phyloP scores from a whole-genome alignment of 35 echinoderm and acorn worm species.

The Apostichopus californicus region DNA sequence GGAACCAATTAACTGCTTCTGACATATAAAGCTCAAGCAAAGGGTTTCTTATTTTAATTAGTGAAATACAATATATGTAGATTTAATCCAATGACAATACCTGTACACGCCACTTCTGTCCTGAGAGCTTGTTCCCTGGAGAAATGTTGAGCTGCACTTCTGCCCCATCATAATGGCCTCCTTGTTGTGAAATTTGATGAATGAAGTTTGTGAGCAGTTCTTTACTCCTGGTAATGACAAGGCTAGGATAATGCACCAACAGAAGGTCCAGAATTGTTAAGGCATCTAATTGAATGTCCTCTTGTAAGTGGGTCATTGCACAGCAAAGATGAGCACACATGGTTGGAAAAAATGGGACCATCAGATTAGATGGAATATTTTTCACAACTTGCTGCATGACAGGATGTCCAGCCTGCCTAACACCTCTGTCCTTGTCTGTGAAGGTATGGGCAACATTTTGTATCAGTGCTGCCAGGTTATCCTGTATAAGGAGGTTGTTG shows the following conservation, averaged over 20 bases:
- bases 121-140: constrained; percentile 76
- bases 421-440: constrained; percentile 73
- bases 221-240: constrained; percentile 64
- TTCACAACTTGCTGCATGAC: constrained; percentile 52
- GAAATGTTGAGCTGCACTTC: constrained; percentile 58
- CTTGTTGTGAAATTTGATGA: constrained; percentile 83
- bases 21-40: too few species aligned
- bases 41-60: too few species aligned
- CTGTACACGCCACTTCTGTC: constrained; percentile 93
- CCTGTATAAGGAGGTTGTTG: constrained; percentile 59
- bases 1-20: too few species aligned
- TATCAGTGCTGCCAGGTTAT: constrained; percentile 73
- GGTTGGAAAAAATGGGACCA: constrained; percentile 85
- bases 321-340: constrained; percentile 82
- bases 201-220: constrained; percentile 90
- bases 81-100: constrained; percentile 24
- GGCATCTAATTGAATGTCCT: constrained; percentile 87
- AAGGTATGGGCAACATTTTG: constrained; percentile 67
- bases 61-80: too few species aligned
- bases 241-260: constrained; percentile 66
- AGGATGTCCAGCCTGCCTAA: constrained; percentile 64
- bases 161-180: constrained; percentile 30
- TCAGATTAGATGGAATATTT: constrained; percentile 35
- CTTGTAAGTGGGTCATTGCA: constrained; percentile 92
- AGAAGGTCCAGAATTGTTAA: constrained; percentile 77